These are phyloP conservation scores for Odontamblyopus lacepedii DNA, from an alignment of 2,797 vertebrate species.

Conservation along the genomic window DNA sequence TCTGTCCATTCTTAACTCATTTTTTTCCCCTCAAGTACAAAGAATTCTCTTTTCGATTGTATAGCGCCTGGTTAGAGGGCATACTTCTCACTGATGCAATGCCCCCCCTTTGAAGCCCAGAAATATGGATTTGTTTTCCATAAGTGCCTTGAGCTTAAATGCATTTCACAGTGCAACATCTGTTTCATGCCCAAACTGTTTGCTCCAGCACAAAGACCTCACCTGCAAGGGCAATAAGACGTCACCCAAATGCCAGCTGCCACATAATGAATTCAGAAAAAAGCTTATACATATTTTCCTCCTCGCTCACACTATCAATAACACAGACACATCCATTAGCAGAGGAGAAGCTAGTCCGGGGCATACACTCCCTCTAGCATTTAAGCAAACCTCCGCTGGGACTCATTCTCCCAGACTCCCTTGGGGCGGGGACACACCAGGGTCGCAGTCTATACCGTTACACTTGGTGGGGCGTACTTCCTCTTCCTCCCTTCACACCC, in stretches of 20 bases:
- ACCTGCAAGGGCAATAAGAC: constrained; percentile 43
- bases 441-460: constrained; percentile 43
- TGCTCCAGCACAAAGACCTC: constrained; percentile 25
- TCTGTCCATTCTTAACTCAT: not conserved
- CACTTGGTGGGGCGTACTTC: constrained; percentile 56
- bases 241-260: constrained; percentile 19
- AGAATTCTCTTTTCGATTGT: not conserved
- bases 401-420: constrained; percentile 76
- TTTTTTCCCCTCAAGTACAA: constrained; percentile 20
- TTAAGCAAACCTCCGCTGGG: constrained; percentile 72
- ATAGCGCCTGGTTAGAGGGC: constrained; percentile 17
- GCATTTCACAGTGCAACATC: constrained; percentile 7
- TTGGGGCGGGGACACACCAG: constrained; percentile 57
- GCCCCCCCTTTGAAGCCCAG: constrained; percentile 6
- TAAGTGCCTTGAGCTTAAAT: constrained; percentile 3
- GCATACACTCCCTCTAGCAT: constrained; percentile 75
- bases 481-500: constrained; percentile 38
- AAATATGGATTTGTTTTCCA: constrained; percentile 10
- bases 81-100: constrained; percentile 15
- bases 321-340: constrained; percentile 74
- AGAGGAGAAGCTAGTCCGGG: constrained; percentile 55
- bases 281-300: constrained; percentile 52
- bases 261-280: constrained; percentile 60
- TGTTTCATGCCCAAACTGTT: constrained; percentile 15
- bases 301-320: constrained; percentile 69